These are phyloP conservation scores for Galeruca laticollis DNA, from an alignment of 2,888 invertebrate species.

Conservation along the genomic window DNA sequence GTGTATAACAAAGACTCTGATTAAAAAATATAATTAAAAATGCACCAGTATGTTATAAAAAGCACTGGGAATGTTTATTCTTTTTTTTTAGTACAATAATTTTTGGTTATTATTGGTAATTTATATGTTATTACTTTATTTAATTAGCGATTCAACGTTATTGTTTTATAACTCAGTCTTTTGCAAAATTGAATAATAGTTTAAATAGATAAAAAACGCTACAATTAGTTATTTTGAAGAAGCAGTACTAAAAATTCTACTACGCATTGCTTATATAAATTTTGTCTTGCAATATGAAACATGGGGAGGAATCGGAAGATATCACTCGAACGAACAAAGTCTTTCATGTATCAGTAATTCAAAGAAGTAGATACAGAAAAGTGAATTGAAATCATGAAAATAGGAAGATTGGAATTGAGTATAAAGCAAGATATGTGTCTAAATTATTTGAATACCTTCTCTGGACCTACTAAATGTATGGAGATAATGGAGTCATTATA, in stretches of 20 bases:
- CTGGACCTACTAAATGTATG: too few species aligned
- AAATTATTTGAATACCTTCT: too few species aligned
- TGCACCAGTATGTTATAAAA: constrained; percentile 46
- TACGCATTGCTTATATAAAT: background rate
- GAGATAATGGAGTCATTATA: too few species aligned
- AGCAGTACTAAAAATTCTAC: constrained; percentile 20
- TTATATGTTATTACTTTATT: constrained; percentile 24
- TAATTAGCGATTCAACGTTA: constrained; percentile 42
- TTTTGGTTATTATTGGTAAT: constrained; percentile 53
- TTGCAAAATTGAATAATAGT: constrained; percentile 28
- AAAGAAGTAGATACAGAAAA: too few species aligned
- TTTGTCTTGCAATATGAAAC: background rate
- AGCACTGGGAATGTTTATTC: constrained; percentile 57
- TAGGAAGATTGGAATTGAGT: too few species aligned
- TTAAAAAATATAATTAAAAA: constrained; percentile 30
- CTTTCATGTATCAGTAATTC: too few species aligned
- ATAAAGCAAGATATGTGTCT: too few species aligned
- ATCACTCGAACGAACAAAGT: too few species aligned
- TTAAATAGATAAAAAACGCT: constrained; percentile 30
- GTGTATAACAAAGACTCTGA: constrained; percentile 31
- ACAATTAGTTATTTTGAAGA: constrained; percentile 3
- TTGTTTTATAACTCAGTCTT: constrained; percentile 55
- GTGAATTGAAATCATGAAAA: too few species aligned
- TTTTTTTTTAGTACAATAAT: constrained; percentile 38
- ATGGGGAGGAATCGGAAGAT: too few species aligned